Percentiles rank a stretch among this genome's conserved stretches.
These are phyloP conservation scores for Hetaerina americana DNA, from an alignment of 1,140 invertebrate species.

Conservation along the genomic window DNA sequence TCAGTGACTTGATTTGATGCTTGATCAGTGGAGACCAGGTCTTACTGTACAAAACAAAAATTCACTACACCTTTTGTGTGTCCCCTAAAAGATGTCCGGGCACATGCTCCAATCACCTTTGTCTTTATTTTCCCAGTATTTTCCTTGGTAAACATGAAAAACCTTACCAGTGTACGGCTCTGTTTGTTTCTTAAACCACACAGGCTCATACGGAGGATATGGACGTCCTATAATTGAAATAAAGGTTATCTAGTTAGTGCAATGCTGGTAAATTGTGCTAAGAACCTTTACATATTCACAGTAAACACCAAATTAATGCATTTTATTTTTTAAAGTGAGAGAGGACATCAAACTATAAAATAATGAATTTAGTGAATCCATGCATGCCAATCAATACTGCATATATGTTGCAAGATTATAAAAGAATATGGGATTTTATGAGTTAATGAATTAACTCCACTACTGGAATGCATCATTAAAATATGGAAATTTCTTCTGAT, in stretches of 20 bases:
- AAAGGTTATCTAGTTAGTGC: too few species aligned
- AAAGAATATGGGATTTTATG: too few species aligned
- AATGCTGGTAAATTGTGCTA: background rate
- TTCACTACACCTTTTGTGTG: background rate
- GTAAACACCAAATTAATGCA: slow-evolving; percentile 1
- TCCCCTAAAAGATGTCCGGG: slow-evolving; percentile 75
- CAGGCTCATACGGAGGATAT: slow-evolving; percentile 62
- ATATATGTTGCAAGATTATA: too few species aligned
- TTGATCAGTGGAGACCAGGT: background rate
- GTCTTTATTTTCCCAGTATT: slow-evolving; percentile 89
- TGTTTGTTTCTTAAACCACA: slow-evolving; percentile 81
- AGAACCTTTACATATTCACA: slow-evolving; percentile 1
- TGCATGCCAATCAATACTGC: too few species aligned
- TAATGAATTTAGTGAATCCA: too few species aligned
- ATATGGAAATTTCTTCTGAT: too few species aligned
- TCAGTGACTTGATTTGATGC: background rate
- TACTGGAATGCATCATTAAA: too few species aligned
- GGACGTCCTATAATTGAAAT: slow-evolving; percentile 44
- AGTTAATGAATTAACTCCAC: too few species aligned
- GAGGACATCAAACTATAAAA: too few species aligned
- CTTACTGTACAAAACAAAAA: background rate
- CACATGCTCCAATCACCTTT: slow-evolving; percentile 80
- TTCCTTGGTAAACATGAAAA: slow-evolving; percentile 71
- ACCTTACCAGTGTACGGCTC: slow-evolving; percentile 66
- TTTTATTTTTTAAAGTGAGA: too few species aligned